Base-by-base conservation (phyloP, 1,140 invertebrate species). In the Polypedilum vanderplanki region DNA sequence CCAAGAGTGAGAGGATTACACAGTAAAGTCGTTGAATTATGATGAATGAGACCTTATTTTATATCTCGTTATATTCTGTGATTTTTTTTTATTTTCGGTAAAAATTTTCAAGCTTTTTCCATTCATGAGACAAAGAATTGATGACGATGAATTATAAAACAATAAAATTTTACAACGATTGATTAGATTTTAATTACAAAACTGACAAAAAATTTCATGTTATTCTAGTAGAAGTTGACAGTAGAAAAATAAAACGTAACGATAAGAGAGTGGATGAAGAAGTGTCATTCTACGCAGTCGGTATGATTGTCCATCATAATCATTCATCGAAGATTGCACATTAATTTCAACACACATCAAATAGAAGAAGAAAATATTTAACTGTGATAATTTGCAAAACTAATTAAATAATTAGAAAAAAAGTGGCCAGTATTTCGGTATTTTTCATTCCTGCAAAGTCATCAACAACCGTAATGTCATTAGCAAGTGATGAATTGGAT, bases 401-500 rank as follows among this genome's bases (percentile, higher is more conserved):
- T 57, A 57, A 57, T 57, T 57, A 57, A 57, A 12, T 57, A 57
- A 57, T 57, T 57, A 57, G 4, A 57, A 57, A 46, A 46, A 46
- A 8, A 46, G 41, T 12, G 41, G 41, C 41, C 8, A 57, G 12
- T 57, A 15, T 57, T 57, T 12, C 3, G 46, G n/a, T n/a, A 33
- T 1, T 33, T 33, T 33, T 5, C 24, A 33, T 33, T 33, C 24
- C 24, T 33, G 24, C 46, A 57, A 57, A 57, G 12, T 57, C 46
- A 57, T 33, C 46, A 57, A 4, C 10, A n/a, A 57, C 10, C 12
- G 10, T 33, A 12, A 70, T 70, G 65, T 70, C 65, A 70, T 70
- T 70, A 70, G 65, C 18, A 22, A 70, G 18, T 70, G 65, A 70
- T 70, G 65, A 70, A 70, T 20, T 70, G 10, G 65, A 70, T 22